These are phyloP conservation scores for Smithornis capensis DNA, from an alignment of 2,113 vertebrate species.

Conservation along the genomic window DNA sequence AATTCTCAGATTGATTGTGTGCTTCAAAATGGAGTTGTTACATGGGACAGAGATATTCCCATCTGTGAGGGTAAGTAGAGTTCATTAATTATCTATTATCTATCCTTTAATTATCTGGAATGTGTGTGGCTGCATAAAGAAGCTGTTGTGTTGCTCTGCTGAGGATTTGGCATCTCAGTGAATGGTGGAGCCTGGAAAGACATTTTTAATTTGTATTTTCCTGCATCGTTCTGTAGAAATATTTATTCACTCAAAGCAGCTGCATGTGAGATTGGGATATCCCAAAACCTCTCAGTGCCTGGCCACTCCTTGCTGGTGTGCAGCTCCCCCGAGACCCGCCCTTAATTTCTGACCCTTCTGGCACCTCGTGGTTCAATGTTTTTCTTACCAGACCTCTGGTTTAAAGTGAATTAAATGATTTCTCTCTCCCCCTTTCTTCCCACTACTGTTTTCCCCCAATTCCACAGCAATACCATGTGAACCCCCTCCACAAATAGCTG, in stretches of 20 bases:
- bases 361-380: not conserved
- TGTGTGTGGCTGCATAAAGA: not conserved
- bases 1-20: not conserved
- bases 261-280: not conserved
- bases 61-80: conserved; percentile 17
- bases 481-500: conserved; percentile 1
- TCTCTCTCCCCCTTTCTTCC: not conserved
- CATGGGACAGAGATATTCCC: not conserved
- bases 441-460: not conserved
- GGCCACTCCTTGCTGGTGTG: not conserved
- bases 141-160: accelerated
- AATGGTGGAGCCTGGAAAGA: not conserved
- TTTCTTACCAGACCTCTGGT: not conserved
- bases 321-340: not conserved
- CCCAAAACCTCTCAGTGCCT: accelerated
- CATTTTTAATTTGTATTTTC: not conserved
- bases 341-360: not conserved
- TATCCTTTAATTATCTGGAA: not conserved
- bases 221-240: not conserved
- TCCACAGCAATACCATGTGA: not conserved
- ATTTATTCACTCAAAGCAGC: not conserved
- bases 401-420: accelerated
- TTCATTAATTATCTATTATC: not conserved
- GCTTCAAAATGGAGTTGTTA: accelerated
- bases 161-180: not conserved